Base-by-base conservation (phyloP, 1,140 invertebrate genomes). In the Epicauta chinensis region DNA sequence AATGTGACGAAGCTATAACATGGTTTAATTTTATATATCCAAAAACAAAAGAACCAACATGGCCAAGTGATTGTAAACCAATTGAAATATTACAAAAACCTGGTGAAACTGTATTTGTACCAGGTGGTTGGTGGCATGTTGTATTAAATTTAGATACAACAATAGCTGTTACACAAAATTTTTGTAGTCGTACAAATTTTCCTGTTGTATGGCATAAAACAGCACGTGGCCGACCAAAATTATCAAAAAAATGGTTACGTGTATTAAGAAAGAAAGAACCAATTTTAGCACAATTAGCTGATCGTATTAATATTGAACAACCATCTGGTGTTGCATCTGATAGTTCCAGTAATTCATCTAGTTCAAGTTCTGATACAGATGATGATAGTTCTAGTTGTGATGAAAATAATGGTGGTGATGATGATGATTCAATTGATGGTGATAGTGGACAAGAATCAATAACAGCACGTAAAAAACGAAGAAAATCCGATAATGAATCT, bases 181-280 rank as follows among this genome's bases (percentile, higher is more conserved):
- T 98, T 71, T 94, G 91, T 70, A 97, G 93, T 55, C 78, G 84
- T 40, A 93, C 91, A 1, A 99, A 98, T 75, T 97, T 99, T 71
- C 92, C 93, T 5, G 82, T 97, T 17, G 93, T 97, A 0, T 98
- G 95, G 95, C 94, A 98, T 69, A 98, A 98, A 79, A 98, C 95
- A 32, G 89, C 96, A 45, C 78, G 93, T 32, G 94, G 95, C 13
- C 75, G 95, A 42, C 95, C 95, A 16, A 98, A 98, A 71, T 73
- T 99, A 45, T 96, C 94, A 0, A 46, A 55, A 32, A 78, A 75
- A 63, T 79, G 75, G 76, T 59, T 77, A 10, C 73, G 71, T 58
- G 67, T 72, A 45, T 64, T 79, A 31, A 68, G 80, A 70, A 78
- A 80, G 56, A 83, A 87, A 64, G 84, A 91, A 53, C 87, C 90